Percentiles rank a stretch among this genome's conserved stretches.
Evolutionary conservation across 2,888 invertebrate genomes (phyloP).

Genomic region (Leptinotarsa tumamoca): DNA sequence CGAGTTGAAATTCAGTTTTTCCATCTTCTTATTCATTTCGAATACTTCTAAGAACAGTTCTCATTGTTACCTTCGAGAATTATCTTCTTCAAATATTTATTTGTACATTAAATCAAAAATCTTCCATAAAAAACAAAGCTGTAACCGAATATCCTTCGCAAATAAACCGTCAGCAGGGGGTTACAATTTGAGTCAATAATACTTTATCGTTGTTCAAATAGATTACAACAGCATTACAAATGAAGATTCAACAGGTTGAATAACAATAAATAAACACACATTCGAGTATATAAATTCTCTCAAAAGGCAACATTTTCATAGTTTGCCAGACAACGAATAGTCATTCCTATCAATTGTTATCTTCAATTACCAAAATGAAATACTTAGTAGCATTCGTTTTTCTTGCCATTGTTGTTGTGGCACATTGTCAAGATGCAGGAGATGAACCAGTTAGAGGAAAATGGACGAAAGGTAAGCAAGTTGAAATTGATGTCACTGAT

Average conservation of each 20-base stretch:
- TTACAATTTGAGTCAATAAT: slow-evolving; percentile 24
- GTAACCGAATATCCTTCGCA: neutral
- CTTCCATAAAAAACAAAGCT: slow-evolving; percentile 7
- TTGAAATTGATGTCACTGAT: too few species aligned
- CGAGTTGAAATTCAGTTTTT: too few species aligned
- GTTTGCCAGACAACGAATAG: slow-evolving; percentile 9
- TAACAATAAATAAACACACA: neutral
- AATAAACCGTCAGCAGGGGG: slow-evolving; percentile 25
- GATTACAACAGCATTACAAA: neutral
- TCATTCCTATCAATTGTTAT: neutral
- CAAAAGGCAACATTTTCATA: neutral
- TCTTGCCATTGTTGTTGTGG: slow-evolving; percentile 13
- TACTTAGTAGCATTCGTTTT: slow-evolving; percentile 18
- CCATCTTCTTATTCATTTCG: too few species aligned
- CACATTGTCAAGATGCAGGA: slow-evolving; percentile 18
- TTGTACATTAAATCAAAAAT: neutral
- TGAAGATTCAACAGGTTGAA: neutral
- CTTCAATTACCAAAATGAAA: slow-evolving; percentile 21
- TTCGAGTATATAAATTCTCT: neutral
- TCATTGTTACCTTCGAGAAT: too few species aligned
- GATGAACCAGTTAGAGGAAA: slow-evolving; percentile 14
- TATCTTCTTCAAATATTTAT: too few species aligned
- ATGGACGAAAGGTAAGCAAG: slow-evolving; percentile 27
- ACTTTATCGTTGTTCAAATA: slow-evolving; percentile 11
- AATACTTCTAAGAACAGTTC: too few species aligned